phyloP scores from a whole-genome alignment of 2,113 vertebrate genomes.

The Panthera leo region DNA sequence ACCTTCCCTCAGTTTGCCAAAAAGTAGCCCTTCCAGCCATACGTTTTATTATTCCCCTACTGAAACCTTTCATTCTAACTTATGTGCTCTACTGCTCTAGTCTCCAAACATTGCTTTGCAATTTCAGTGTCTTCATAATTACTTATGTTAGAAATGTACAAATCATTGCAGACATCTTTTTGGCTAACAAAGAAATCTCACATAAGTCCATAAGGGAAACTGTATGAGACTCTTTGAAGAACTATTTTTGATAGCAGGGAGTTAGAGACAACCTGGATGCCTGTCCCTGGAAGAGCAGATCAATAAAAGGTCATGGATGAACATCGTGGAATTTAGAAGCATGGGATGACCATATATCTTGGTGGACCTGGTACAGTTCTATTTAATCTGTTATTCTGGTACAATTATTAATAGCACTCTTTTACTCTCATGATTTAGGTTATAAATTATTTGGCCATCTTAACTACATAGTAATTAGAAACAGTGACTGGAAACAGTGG shows the following conservation, averaged over 20 bases:
- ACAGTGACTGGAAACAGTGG: not conserved
- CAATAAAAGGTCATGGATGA: not conserved
- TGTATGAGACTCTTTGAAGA: not conserved
- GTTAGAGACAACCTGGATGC: not conserved
- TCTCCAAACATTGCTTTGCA: not conserved
- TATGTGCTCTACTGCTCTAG: not conserved
- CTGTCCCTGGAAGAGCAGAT: not conserved
- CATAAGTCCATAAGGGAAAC: not conserved
- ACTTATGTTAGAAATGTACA: not conserved
- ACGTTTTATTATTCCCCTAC: not conserved
- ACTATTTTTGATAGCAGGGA: not conserved
- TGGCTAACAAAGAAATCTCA: conserved; percentile 8
- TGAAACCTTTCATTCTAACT: not conserved
- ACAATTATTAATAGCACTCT: not conserved
- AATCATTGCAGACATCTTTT: not conserved
- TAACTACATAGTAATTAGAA: not conserved
- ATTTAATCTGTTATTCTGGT: not conserved
- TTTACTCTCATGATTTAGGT: not conserved
- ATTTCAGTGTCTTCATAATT: not conserved
- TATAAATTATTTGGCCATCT: not conserved
- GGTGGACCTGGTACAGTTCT: not conserved
- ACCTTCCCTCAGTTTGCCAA: not conserved
- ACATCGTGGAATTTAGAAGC: not conserved
- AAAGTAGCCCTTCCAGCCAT: not conserved
- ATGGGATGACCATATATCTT: not conserved